A percentile compares a stretch with the other conserved stretches of the same genome.
These are phyloP conservation scores for Drosophila cardini DNA, from an alignment of 1,140 invertebrate species.

Conservation along the genomic window DNA sequence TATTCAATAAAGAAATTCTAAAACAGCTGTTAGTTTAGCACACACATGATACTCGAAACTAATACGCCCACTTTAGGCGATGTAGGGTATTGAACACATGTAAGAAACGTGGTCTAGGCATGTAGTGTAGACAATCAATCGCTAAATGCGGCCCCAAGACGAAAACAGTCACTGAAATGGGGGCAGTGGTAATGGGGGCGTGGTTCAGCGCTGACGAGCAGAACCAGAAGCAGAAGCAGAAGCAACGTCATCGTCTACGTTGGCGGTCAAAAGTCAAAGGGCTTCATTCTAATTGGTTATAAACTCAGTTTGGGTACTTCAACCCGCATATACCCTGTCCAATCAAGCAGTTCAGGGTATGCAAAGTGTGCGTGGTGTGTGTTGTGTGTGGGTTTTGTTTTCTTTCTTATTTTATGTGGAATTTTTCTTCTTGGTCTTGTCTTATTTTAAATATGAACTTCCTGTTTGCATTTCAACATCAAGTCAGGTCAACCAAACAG, in stretches of 20 bases:
- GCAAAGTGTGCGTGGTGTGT: not conserved
- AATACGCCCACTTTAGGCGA: not conserved
- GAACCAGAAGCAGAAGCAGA: slow-evolving; percentile 18
- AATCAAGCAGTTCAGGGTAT: not conserved
- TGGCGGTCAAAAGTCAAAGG: slow-evolving; percentile 63
- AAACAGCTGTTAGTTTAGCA: not conserved
- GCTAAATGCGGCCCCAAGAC: slow-evolving; percentile 8
- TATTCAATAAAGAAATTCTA: too few relatives aligned
- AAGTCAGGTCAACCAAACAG: slow-evolving; percentile 16
- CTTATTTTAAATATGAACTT: slow-evolving; percentile 76
- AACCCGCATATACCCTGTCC: not conserved
- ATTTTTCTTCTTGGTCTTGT: slow-evolving; percentile 44
- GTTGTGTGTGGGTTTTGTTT: slow-evolving; percentile 8
- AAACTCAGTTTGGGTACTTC: slow-evolving; percentile 26
- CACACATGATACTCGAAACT: not conserved
- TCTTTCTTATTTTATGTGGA: not conserved
- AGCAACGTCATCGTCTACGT: slow-evolving; percentile 41
- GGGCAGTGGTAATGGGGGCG: slow-evolving; percentile 9
- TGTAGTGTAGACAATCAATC: slow-evolving; percentile 31
- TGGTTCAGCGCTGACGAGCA: slow-evolving; percentile 19
- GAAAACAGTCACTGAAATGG: not conserved
- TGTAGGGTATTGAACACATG: not conserved
- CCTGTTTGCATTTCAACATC: slow-evolving; percentile 62
- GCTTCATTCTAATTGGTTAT: slow-evolving; percentile 73
- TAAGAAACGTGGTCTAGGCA: slow-evolving; percentile 9